These are phyloP conservation scores for Drosophila mulleri DNA, from an alignment of 2,888 invertebrate genomes.

Conservation along the genomic window DNA sequence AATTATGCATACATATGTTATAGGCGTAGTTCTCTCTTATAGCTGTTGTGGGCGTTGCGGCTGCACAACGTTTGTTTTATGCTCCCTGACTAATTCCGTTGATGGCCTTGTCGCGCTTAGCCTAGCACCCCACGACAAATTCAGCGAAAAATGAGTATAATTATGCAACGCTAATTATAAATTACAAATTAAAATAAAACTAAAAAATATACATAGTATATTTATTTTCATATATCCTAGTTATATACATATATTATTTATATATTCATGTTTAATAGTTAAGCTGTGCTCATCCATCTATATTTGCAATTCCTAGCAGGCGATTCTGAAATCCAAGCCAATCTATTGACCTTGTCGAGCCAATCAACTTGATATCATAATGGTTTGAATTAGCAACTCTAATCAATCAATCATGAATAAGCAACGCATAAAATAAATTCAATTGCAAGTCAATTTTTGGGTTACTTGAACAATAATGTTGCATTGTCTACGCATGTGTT, in stretches of 20 bases:
- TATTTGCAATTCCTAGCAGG: background rate
- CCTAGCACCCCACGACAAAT: conserved; percentile 1
- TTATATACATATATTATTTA: no score
- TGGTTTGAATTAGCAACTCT: conserved; percentile 18
- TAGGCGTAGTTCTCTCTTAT: conserved; percentile 16
- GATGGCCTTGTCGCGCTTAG: conserved; percentile 41
- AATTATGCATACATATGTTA: conserved; percentile 47
- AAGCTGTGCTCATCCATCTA: background rate
- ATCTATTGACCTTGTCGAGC: conserved; percentile 34
- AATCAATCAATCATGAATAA: conserved; percentile 41
- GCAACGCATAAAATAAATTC: conserved; percentile 33
- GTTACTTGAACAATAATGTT: conserved; percentile 45
- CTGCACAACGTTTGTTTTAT: conserved; percentile 37
- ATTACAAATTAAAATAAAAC: no score
- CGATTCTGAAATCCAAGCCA: background rate
- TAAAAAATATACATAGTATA: no score
- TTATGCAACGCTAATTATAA: background rate
- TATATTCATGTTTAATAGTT: no score
- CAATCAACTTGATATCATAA: conserved; percentile 18
- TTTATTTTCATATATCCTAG: no score
- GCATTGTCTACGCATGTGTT: conserved; percentile 49
- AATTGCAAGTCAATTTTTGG: conserved; percentile 58
- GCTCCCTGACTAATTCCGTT: conserved; percentile 47
- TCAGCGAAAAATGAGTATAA: conserved; percentile 3
- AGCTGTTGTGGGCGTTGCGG: conserved; percentile 38